Evolutionary conservation across 2,113 vertebrate genomes (phyloP).

Genomic region (Cairina moschata): DNA sequence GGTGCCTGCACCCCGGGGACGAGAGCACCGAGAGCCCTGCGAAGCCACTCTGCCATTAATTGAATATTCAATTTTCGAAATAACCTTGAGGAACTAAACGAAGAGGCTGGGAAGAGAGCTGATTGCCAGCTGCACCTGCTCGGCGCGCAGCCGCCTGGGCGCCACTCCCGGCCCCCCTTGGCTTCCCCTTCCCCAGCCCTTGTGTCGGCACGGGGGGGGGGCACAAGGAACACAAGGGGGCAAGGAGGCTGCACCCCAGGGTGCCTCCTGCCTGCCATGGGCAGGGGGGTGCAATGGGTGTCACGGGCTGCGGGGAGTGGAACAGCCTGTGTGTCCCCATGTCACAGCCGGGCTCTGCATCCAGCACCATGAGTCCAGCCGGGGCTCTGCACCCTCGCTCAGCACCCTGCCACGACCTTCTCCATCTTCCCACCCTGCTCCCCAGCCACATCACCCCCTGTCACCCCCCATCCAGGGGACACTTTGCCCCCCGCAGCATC

Average conservation of each 20-base stretch:
- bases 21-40: neutral
- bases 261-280: neutral
- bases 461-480: rapidly evolving
- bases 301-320: neutral
- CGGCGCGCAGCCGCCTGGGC: neutral
- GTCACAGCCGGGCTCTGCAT: neutral
- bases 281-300: neutral
- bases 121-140: slow-evolving; percentile 73
- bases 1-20: neutral
- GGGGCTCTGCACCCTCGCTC: rapidly evolving
- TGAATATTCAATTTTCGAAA: slow-evolving; percentile 70
- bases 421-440: neutral
- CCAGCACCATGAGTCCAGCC: neutral
- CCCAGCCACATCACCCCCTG: too few relatives aligned
- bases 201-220: neutral
- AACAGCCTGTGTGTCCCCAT: neutral
- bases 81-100: slow-evolving; percentile 74
- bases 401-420: neutral
- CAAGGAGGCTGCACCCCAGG: too few relatives aligned
- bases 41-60: slow-evolving; percentile 62
- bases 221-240: too few relatives aligned
- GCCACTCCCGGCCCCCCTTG: slow-evolving; percentile 6
- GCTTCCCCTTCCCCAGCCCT: neutral
- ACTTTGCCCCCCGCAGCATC: neutral
- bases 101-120: slow-evolving; percentile 68